Evolutionary conservation across 2,113 vertebrate species (phyloP), one percentile per base, ranked within the genome.

Genomic region (Dascyllus trimaculatus): DNA sequence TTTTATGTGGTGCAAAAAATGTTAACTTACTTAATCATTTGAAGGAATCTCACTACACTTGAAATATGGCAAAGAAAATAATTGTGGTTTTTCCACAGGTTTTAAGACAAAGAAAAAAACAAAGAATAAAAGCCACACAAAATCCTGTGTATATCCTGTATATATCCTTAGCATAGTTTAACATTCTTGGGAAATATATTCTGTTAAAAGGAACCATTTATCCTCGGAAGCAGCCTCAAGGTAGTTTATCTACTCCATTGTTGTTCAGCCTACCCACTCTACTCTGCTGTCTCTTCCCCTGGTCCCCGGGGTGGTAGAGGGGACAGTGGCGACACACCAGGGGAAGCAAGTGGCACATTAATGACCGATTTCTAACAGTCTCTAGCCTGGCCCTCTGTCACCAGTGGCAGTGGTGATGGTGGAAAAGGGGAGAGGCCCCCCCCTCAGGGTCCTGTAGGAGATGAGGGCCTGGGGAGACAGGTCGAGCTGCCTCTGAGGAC

Each of bases 321-420:
- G 35, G 78, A 76, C 67, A 76, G 57, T 0, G 52, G 71, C 66
- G 85, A 85, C 71, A 75, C 53, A 62, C 73, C 66, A 35, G 49
- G 72, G 78, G 75, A 60, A 62, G 38, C 46, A 32, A 74, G 69
- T 86, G 74, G 79, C 78, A 85, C 71, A 81, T 82, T 82, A 84
- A 91, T 82, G 67, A 75, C 71, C 18, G 61, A 71, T 77, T 71
- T 76, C 62, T 70, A 85, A 82, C 69, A 43, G 71, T 79, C 29
- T 66, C 57, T 88, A 69, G 62, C 60, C 71, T 61, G 71, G 84
- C 80, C 76, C 81, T 86, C 84, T 89, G 91, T 90, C 90, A 93
- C 80, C 22, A 43, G 61, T 71, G 71, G 83, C 75, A 75, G 61
- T 69, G 68, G 72, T 26, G 65, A 61, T 65, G 49, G 69, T 82